phyloP scores from a whole-genome alignment of 1,140 invertebrate species.

The Bombus soroeensis region DNA sequence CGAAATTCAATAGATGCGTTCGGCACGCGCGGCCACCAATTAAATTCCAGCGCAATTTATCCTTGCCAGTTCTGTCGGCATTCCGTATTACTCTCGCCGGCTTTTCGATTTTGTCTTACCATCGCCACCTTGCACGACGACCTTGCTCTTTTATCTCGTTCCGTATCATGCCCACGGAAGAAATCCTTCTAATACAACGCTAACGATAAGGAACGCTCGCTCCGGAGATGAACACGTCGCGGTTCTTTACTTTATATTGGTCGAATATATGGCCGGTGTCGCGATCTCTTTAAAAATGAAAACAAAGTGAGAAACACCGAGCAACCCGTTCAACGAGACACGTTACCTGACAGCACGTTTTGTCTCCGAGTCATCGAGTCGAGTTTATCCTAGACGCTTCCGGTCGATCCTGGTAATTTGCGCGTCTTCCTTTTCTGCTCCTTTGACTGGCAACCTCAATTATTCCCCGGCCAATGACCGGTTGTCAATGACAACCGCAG shows the following conservation, averaged over 20 bases:
- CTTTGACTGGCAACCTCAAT: slow-evolving; percentile 49
- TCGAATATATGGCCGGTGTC: neutral
- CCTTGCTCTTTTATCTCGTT: neutral
- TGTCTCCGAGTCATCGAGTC: neutral
- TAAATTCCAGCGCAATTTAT: slow-evolving; percentile 31
- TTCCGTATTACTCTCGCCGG: neutral
- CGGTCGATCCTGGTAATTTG: slow-evolving; percentile 46
- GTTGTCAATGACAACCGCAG: slow-evolving; percentile 64
- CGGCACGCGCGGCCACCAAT: slow-evolving; percentile 18
- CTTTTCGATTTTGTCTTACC: slow-evolving; percentile 8
- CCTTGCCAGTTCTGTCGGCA: neutral
- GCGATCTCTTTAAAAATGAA: neutral
- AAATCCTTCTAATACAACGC: no score
- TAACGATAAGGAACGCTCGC: neutral
- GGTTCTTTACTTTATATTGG: neutral
- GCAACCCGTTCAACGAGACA: neutral
- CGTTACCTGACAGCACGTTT: neutral
- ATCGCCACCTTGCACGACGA: neutral
- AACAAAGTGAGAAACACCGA: neutral
- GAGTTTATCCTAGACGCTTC: slow-evolving; percentile 24
- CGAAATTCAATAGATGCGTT: slow-evolving; percentile 23
- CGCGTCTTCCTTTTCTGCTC: neutral
- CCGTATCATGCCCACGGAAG: neutral
- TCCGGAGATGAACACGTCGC: neutral
- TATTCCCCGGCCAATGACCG: slow-evolving; percentile 62